A percentile compares a stretch with the other conserved stretches of the same genome.
Conservation (phyloP, 2,888 invertebrate species). For the Cataglyphis livida region DNA sequence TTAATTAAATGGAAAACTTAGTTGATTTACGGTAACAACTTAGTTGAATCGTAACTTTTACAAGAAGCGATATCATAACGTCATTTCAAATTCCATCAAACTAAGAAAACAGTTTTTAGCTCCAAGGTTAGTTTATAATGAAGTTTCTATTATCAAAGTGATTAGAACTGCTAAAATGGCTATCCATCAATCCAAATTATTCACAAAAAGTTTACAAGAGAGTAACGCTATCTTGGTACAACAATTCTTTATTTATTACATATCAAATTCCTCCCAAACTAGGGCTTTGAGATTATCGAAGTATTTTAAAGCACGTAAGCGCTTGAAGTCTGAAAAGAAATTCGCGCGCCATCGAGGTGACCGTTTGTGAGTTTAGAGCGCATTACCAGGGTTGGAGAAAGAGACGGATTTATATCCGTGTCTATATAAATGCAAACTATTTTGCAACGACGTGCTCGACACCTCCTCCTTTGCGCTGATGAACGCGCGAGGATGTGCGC, state of each 20-base stretch:
- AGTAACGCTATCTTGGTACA: neutral
- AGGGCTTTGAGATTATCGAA: neutral
- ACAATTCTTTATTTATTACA: neutral
- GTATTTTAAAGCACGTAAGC: neutral
- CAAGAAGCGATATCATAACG: slow-evolving; percentile 6
- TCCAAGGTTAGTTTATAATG: neutral
- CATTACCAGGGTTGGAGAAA: slow-evolving; percentile 8
- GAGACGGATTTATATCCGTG: slow-evolving; percentile 23
- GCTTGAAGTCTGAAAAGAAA: slow-evolving; percentile 4
- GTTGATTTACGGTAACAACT: slow-evolving; percentile 8
- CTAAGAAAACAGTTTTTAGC: neutral
- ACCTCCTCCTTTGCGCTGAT: slow-evolving; percentile 29
- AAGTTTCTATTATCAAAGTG: slow-evolving; percentile 13
- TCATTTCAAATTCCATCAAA: slow-evolving; percentile 17
- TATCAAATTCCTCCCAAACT: neutral
- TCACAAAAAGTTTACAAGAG: neutral
- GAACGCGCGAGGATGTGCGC: slow-evolving; percentile 2
- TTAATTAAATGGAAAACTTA: slow-evolving; percentile 22
- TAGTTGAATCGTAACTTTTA: slow-evolving; percentile 20
- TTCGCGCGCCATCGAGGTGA: slow-evolving; percentile 2
- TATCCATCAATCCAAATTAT: neutral
- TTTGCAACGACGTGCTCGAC: slow-evolving; percentile 31
- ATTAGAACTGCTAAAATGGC: neutral
- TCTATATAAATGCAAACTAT: slow-evolving; percentile 51
- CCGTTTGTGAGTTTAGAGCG: slow-evolving; percentile 32